Evolutionary conservation across 2,113 vertebrate genomes (phyloP).

Genomic region (Neolamprologus sp.): DNA sequence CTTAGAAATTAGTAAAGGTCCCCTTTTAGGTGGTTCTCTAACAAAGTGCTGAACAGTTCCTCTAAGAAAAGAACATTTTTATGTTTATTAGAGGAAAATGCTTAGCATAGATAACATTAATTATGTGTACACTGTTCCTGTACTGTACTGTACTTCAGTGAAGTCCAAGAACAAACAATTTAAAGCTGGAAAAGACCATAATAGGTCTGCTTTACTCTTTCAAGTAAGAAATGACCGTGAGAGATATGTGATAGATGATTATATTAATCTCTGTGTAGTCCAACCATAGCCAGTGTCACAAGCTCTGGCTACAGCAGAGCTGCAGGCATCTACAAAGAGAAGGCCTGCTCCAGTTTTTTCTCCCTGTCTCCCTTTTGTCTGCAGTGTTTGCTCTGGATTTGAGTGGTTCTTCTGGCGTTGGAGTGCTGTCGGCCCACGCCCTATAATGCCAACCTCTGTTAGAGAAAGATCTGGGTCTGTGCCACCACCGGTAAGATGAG

Average conservation of each 20-base stretch:
- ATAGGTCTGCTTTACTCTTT: neutral
- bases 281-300: neutral
- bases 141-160: neutral
- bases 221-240: neutral
- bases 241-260: neutral
- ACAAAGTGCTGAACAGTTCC: neutral
- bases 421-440: constrained; percentile 43
- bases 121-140: neutral
- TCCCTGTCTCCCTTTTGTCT: constrained; percentile 41
- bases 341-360: constrained; percentile 47
- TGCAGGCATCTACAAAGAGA: constrained; percentile 21
- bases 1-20: neutral
- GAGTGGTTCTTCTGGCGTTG: constrained; percentile 31
- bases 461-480: constrained; percentile 6
- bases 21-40: neutral
- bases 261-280: neutral
- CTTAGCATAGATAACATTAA: neutral
- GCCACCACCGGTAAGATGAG: neutral
- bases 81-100: neutral
- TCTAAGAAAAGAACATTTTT: neutral
- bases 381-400: constrained; percentile 54
- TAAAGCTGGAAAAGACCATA: neutral
- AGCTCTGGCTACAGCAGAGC: neutral
- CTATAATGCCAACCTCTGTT: constrained; percentile 16
- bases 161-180: neutral